A percentile compares a stretch with the other conserved stretches of the same genome.
Evolutionary conservation across 2,888 invertebrate genomes (phyloP).

Genomic region (Caenorhabditis auriculariae): DNA sequence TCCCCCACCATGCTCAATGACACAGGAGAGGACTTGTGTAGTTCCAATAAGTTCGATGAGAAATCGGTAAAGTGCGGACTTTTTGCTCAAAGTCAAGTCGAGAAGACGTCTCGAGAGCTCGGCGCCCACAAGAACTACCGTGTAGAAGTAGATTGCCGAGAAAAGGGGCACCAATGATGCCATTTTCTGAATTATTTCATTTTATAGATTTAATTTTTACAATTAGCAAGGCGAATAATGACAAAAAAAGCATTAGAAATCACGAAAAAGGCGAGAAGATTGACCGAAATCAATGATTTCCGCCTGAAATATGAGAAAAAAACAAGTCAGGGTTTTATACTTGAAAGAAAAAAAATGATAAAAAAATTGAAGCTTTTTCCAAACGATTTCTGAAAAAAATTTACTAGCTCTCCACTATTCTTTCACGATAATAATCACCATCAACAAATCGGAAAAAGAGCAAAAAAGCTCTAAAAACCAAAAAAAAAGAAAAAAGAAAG

Average conservation of each 20-base stretch:
- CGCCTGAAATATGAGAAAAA: constrained; percentile 17
- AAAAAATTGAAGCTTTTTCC: too few relatives aligned
- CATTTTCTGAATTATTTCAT: too few relatives aligned
- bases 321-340: too few relatives aligned
- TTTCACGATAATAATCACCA: too few relatives aligned
- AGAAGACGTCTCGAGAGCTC: constrained; percentile 17
- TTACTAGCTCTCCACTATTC: too few relatives aligned
- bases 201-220: too few relatives aligned
- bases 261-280: neutral
- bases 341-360: too few relatives aligned
- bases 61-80: constrained; percentile 18
- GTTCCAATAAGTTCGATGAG: constrained; percentile 37
- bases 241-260: neutral
- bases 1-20: constrained; percentile 36
- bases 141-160: constrained; percentile 19
- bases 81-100: constrained; percentile 17
- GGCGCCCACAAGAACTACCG: constrained; percentile 17
- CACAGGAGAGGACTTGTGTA: constrained; percentile 29
- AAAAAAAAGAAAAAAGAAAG: too few relatives aligned
- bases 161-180: constrained; percentile 8
- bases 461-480: too few relatives aligned
- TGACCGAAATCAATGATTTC: neutral
- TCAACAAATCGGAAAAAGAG: too few relatives aligned
- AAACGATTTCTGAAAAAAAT: too few relatives aligned
- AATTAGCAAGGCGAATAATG: neutral